These are phyloP conservation scores for Polymixis flavicincta DNA, from an alignment of 2,888 invertebrate species.

Conservation along the genomic window DNA sequence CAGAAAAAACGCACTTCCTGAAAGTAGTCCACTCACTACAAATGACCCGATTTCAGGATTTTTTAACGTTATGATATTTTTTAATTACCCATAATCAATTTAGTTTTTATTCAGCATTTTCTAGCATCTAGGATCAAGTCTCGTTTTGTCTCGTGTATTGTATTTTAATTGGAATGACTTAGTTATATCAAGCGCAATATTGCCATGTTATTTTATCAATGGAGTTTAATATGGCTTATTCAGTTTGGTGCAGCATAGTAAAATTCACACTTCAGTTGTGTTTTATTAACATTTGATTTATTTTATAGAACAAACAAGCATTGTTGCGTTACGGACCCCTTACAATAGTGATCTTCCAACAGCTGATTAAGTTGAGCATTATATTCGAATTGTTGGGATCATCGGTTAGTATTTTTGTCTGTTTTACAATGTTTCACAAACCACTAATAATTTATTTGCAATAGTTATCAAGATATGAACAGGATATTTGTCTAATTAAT, in stretches of 20 bases:
- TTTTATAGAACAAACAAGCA: constrained; percentile 43
- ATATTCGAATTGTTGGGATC: constrained; percentile 67
- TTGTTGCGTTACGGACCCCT: constrained; percentile 58
- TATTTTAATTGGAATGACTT: not conserved
- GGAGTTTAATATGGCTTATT: not conserved
- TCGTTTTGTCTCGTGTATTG: not conserved
- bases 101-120: not conserved
- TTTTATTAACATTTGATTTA: not conserved
- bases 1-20: not conserved
- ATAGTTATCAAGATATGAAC: no score
- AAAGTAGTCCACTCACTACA: not conserved
- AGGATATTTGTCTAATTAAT: no score
- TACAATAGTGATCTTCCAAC: constrained; percentile 64
- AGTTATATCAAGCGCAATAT: not conserved
- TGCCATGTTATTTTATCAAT: not conserved
- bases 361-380: constrained; percentile 69
- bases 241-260: not conserved
- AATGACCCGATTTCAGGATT: not conserved
- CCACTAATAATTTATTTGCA: no score
- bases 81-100: not conserved
- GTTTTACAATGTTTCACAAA: not conserved
- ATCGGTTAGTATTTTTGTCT: constrained; percentile 57
- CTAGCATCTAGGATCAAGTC: not conserved
- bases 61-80: not conserved
- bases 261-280: not conserved